Percentiles rank a stretch among this genome's conserved stretches.
phyloP scores from a whole-genome alignment of 2,113 vertebrate species.

The Pteruthius melanotis region DNA sequence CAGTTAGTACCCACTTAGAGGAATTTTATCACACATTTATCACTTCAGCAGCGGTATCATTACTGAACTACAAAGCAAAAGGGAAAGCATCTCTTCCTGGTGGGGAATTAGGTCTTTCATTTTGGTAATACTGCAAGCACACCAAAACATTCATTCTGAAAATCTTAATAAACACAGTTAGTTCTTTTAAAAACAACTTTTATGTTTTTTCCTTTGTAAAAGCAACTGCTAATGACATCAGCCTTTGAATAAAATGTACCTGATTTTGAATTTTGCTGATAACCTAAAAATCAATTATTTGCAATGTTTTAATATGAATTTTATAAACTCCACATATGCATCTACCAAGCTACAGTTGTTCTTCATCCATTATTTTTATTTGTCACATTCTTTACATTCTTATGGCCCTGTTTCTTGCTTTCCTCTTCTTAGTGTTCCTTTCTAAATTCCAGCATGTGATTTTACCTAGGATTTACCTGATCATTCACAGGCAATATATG shows the following conservation, averaged over 20 bases:
- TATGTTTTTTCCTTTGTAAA: background rate
- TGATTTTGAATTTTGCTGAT: background rate
- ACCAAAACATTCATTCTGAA: background rate
- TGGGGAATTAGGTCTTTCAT: background rate
- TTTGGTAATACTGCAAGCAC: background rate
- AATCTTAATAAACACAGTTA: background rate
- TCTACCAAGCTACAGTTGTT: background rate
- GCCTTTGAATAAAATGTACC: background rate
- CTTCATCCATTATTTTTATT: background rate
- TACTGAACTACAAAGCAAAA: background rate
- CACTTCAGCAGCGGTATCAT: background rate
- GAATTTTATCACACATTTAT: constrained; percentile 5
- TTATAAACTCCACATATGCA: background rate
- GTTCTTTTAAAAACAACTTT: background rate
- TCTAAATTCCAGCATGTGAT: background rate
- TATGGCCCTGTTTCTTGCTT: background rate
- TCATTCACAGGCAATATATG: background rate
- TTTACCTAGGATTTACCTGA: background rate
- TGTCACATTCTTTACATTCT: background rate
- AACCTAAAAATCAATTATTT: background rate
- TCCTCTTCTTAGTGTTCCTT: background rate
- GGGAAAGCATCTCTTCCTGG: background rate
- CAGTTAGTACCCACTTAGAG: background rate
- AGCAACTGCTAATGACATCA: background rate
- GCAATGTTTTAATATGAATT: background rate